phyloP scores from a whole-genome alignment of 2,888 invertebrate species.

The Cylloceria caligata region DNA sequence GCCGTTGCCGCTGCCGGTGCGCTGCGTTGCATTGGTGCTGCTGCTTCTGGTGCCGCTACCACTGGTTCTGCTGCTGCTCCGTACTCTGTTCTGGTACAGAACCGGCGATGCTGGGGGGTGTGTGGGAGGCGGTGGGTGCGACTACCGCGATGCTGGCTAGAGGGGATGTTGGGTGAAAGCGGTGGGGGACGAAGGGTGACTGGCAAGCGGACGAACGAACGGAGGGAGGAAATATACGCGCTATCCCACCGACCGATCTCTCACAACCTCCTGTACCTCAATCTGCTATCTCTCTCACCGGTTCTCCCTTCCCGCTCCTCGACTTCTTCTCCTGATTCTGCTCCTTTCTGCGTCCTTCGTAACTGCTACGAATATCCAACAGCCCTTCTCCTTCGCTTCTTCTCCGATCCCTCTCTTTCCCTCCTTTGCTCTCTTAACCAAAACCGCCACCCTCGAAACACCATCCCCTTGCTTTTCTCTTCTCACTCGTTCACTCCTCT shows the following conservation, averaged over 20 bases:
- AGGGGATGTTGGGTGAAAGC: constrained; percentile 85
- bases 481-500: constrained; percentile 70
- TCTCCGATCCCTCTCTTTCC: constrained; percentile 79
- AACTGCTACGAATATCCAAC: constrained; percentile 77
- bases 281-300: constrained; percentile 80
- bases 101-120: constrained; percentile 58
- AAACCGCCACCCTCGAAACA: constrained; percentile 66
- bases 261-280: constrained; percentile 75
- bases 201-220: constrained; percentile 63
- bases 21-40: constrained; percentile 59
- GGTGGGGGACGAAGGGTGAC: constrained; percentile 65
- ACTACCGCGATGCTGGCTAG: constrained; percentile 86
- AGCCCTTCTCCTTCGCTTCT: constrained; percentile 85
- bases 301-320: constrained; percentile 78
- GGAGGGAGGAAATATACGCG: constrained; percentile 73
- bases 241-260: constrained; percentile 67
- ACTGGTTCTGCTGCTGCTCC: constrained; percentile 49
- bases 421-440: constrained; percentile 66
- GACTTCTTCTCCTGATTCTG: constrained; percentile 75
- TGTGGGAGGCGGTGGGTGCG: constrained; percentile 83
- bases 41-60: constrained; percentile 56
- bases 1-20: constrained; percentile 71
- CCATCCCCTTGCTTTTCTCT: constrained; percentile 76
- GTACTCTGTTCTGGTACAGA: constrained; percentile 55
- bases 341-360: constrained; percentile 73